Percentiles rank a stretch among this genome's conserved stretches.
Evolutionary conservation across 37 sponge, comb jelly and placozoan species (phyloP).

Genomic region (Chondrosia reniformis): DNA sequence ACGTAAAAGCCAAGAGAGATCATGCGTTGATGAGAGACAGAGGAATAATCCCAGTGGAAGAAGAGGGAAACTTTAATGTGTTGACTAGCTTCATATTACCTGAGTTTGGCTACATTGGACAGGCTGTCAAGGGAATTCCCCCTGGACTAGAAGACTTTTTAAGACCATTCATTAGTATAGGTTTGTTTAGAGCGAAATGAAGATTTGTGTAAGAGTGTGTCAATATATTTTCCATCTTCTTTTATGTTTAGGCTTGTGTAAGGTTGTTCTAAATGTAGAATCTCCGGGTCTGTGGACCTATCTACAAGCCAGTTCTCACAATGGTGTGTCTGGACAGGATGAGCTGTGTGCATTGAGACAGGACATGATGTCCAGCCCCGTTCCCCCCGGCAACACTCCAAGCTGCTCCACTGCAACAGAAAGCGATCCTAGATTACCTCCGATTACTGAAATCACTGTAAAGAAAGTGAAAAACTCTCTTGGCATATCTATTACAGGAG

Average conservation of each 20-base stretch:
- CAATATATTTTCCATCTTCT: neutral
- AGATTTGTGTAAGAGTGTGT: neutral
- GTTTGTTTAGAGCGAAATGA: conserved; percentile 3
- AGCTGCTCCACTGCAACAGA: no score
- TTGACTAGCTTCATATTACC: conserved; percentile 46
- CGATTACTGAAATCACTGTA: no score
- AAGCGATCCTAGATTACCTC: no score
- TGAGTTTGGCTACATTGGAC: conserved; percentile 60
- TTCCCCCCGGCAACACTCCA: no score
- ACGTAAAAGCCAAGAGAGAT: conserved; percentile 36
- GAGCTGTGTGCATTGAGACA: no score
- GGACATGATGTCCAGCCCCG: no score
- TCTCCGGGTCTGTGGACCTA: conserved; percentile 15
- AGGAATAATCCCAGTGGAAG: conserved; percentile 33
- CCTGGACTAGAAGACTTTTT: conserved; percentile 48
- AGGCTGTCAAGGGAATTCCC: conserved; percentile 55
- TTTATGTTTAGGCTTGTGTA: conserved; percentile 25
- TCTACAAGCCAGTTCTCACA: neutral
- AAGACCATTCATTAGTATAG: conserved; percentile 26
- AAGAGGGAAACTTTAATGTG: conserved; percentile 37
- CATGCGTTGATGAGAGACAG: conserved; percentile 27
- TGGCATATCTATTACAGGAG: conserved; percentile 55
- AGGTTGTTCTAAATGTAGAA: conserved; percentile 22
- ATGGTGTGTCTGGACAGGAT: no score
- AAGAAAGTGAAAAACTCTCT: conserved; percentile 20